Base-by-base conservation (phyloP, 2,113 vertebrate genomes). In the Myotis brandtii region DNA sequence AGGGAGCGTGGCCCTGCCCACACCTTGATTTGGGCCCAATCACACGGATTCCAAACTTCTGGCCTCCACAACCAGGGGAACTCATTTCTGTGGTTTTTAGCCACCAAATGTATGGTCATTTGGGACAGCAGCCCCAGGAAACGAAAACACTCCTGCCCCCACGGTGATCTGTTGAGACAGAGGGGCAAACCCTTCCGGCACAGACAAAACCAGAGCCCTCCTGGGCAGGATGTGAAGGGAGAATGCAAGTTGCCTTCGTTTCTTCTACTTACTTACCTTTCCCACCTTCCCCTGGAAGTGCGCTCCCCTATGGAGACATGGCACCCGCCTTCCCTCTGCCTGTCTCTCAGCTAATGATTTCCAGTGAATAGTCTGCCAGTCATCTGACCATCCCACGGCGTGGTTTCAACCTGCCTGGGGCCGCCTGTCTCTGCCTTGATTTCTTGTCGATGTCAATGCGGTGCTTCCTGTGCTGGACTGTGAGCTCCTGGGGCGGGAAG, bases 191-290 rank as follows among this genome's bases (percentile, higher is more conserved):
- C 56, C 18, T 82, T 85, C 21, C 20, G 30, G 70, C 21, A 34
- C 17, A 89, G 5, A 87, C 66, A 85, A 67, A 80, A 56, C n/a
- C 86, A 67, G 34, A n/a, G 40, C n/a, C 37, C 50, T 82, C 43
- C 32, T 40, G 13, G 50, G 32, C 18, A 77, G 85, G 50, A 37
- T 59, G 16, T 92, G 21, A 67, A 50, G 52, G 9, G 6, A n/a
- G 50, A 70, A 76, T 40, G 77, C 40, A 46, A 46, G 88, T 52
- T 96, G 85, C 54, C 40, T 88, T 94, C 77, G 23, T 18, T 64
- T 18, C 27, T 46, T 82, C 54, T 32, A 30, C 20, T 34, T 2
- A 34, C 9, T 56, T 5, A 50, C 32, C 7, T 69, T 46, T 67
- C 30, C 40, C 21, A 37, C 4, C 4, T 17, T 32, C 46, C 25